Percentiles rank a stretch among this genome's conserved stretches.
Evolutionary conservation across 2,113 vertebrate species (phyloP).

Genomic region (Oriolus oriolus): DNA sequence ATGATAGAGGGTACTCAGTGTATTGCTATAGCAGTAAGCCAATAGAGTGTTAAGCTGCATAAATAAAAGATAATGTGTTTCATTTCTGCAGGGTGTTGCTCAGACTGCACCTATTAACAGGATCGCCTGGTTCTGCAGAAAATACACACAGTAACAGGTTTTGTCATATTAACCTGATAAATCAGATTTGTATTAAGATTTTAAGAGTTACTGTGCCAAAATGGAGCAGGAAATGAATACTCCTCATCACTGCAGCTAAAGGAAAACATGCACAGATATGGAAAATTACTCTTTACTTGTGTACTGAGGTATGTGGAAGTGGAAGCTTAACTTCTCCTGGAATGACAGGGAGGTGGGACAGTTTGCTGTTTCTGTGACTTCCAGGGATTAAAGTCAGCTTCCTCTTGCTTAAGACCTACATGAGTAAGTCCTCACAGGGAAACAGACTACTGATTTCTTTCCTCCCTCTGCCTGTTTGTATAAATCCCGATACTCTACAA

Average conservation of each 20-base stretch:
- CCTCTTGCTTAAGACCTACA: background rate
- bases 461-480: background rate
- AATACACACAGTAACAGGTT: conserved; percentile 14
- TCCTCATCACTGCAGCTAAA: background rate
- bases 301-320: background rate
- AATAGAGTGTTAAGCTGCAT: background rate
- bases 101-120: background rate
- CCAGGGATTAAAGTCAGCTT: conserved; percentile 36
- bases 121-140: background rate
- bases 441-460: background rate
- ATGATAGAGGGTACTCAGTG: background rate
- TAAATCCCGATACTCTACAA: background rate
- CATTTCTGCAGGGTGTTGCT: conserved; percentile 18
- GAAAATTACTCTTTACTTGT: background rate
- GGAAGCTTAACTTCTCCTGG: background rate
- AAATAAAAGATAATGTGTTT: conserved; percentile 35
- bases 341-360: background rate
- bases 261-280: background rate
- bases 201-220: background rate
- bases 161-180: background rate
- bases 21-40: background rate
- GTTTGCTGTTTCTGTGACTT: conserved; percentile 25
- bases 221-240: background rate
- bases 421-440: background rate
- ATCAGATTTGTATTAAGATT: background rate